phyloP scores from a whole-genome alignment of 1,140 invertebrate genomes.

The Sarcophaga bullata region DNA sequence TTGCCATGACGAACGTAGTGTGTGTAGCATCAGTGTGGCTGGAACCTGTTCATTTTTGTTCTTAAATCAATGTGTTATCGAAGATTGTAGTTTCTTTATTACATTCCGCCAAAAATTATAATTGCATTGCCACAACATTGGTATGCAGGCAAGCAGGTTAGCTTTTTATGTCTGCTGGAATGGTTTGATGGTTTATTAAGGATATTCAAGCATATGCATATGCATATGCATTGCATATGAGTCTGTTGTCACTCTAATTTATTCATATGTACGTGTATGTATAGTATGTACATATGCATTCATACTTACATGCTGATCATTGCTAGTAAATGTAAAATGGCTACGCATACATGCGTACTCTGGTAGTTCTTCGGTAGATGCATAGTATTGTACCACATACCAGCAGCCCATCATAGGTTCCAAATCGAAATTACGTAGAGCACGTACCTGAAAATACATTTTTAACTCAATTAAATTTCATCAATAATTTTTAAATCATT shows the following conservation, averaged over 20 bases:
- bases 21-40: neutral
- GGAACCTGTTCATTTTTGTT: conserved; percentile 34
- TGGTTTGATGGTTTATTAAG: neutral
- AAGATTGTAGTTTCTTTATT: conserved; percentile 5
- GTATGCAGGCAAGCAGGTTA: neutral
- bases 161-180: neutral
- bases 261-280: too few relatives aligned
- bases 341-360: conserved; percentile 85
- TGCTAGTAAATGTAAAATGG: conserved; percentile 71
- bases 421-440: conserved; percentile 69
- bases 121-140: conserved; percentile 7
- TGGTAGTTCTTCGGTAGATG: conserved; percentile 83
- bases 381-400: conserved; percentile 88
- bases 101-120: conserved; percentile 28
- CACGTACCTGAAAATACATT: conserved; percentile 64
- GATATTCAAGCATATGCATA: neutral
- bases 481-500: neutral
- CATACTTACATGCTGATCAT: conserved; percentile 59
- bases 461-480: neutral
- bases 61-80: conserved; percentile 15
- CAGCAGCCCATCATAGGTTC: conserved; percentile 76
- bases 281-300: neutral
- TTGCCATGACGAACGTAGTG: too few relatives aligned
- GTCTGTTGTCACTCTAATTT: neutral
- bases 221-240: neutral